Evolutionary conservation across 2,113 vertebrate species (phyloP).

Genomic region (Microcebus griseorufus): DNA sequence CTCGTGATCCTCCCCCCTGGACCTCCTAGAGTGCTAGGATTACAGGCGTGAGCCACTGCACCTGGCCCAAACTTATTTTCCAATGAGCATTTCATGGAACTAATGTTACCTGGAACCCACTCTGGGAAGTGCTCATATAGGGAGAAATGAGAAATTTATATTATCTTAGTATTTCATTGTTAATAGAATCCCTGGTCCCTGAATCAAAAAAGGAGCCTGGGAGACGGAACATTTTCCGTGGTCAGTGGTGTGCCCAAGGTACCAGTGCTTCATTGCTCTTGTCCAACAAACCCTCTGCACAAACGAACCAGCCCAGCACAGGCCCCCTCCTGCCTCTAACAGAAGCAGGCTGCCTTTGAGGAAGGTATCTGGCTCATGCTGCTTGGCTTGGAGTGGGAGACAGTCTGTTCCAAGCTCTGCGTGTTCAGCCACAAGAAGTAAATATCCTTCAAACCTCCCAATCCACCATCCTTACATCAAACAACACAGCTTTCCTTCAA

Average conservation of each 20-base stretch:
- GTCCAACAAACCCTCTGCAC: neutral
- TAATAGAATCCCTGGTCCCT: neutral
- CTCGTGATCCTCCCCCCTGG: too few species aligned
- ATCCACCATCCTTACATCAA: neutral
- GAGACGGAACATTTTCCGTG: neutral
- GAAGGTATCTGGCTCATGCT: neutral
- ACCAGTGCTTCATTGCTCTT: neutral
- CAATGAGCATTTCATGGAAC: neutral
- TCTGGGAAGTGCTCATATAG: neutral
- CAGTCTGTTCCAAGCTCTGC: neutral
- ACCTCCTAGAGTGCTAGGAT: too few species aligned
- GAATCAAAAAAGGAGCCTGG: neutral
- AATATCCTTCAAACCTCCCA: neutral
- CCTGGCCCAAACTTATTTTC: neutral
- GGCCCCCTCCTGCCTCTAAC: neutral
- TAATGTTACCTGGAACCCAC: neutral
- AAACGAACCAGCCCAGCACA: neutral
- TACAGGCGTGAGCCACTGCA: too few species aligned
- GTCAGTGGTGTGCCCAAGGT: neutral
- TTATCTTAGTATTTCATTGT: slow-evolving; percentile 23
- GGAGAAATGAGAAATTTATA: neutral
- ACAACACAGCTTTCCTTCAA: neutral
- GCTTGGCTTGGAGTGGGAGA: neutral
- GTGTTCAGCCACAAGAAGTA: neutral
- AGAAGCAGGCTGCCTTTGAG: neutral